These are phyloP conservation scores for Bombus balteatus DNA, from an alignment of 1,140 invertebrate genomes.

Conservation along the genomic window DNA sequence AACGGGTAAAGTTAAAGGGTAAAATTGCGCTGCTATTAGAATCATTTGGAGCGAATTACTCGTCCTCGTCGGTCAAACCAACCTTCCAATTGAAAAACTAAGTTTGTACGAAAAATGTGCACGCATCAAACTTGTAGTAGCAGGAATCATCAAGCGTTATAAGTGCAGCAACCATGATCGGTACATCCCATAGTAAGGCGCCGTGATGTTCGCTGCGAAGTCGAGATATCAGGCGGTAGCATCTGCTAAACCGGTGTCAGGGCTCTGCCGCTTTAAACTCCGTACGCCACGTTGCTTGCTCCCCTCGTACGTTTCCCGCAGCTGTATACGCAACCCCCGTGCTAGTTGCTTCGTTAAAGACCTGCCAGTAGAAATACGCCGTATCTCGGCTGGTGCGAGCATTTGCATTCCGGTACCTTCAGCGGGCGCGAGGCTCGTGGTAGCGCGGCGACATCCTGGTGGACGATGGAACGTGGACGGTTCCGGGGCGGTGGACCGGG, in stretches of 20 bases:
- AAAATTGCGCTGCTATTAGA: no score
- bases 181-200: constrained; percentile 22
- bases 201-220: constrained; percentile 30
- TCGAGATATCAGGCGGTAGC: constrained; percentile 76
- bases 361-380: constrained; percentile 74
- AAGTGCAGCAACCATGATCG: no score
- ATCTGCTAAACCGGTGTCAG: constrained; percentile 78
- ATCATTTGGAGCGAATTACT: no score
- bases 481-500: background rate
- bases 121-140: no score
- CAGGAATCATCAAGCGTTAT: no score
- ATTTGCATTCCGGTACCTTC: constrained; percentile 72
- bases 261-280: constrained; percentile 58
- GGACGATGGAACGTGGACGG: background rate
- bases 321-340: constrained; percentile 56
- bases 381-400: constrained; percentile 61
- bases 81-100: no score
- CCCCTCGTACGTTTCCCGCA: constrained; percentile 57
- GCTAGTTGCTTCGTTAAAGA: constrained; percentile 75
- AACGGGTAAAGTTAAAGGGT: no score
- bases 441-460: background rate
- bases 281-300: constrained; percentile 76
- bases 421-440: no score
- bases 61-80: no score
- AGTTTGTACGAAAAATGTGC: no score